Conservation (phyloP, 2,797 vertebrate species). For the Cirrhinus molitorella region DNA sequence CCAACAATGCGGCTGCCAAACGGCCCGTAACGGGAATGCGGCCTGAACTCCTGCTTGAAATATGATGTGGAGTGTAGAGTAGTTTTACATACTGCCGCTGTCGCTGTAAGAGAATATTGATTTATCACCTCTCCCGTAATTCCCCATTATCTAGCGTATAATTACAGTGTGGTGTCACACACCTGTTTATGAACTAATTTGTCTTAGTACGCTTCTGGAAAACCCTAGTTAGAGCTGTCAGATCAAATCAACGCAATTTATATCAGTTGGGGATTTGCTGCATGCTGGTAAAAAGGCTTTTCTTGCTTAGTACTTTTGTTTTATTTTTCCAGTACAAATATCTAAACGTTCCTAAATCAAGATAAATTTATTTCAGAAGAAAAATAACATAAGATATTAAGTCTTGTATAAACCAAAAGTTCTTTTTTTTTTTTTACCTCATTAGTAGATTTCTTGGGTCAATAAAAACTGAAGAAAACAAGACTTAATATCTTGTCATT, state of each 20-base stretch:
- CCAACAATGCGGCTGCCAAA: constrained; percentile 38
- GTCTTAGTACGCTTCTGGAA: constrained; percentile 12
- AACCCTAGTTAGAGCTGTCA: background rate
- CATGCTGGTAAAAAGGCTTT: background rate
- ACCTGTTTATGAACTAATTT: constrained; percentile 41
- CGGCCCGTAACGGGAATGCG: constrained; percentile 5
- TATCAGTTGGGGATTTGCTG: constrained; percentile 1
- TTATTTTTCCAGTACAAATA: constrained; percentile 10
- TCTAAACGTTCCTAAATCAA: background rate
- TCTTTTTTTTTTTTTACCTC: no score
- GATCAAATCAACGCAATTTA: background rate
- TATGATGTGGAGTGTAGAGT: constrained; percentile 3
- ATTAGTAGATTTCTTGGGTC: no score
- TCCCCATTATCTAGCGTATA: constrained; percentile 25
- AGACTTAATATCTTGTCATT: no score
- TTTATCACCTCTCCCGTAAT: constrained; percentile 21
- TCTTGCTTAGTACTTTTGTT: background rate
- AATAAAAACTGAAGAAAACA: no score
- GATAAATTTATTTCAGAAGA: background rate
- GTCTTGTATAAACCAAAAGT: no score
- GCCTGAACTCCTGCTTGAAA: constrained; percentile 43
- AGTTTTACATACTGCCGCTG: constrained; percentile 22
- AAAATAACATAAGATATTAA: background rate
- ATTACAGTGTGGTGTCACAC: constrained; percentile 27
- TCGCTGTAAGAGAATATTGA: constrained; percentile 27